These are phyloP conservation scores for Ophraella communa DNA, from an alignment of 2,888 invertebrate species.

Conservation along the genomic window DNA sequence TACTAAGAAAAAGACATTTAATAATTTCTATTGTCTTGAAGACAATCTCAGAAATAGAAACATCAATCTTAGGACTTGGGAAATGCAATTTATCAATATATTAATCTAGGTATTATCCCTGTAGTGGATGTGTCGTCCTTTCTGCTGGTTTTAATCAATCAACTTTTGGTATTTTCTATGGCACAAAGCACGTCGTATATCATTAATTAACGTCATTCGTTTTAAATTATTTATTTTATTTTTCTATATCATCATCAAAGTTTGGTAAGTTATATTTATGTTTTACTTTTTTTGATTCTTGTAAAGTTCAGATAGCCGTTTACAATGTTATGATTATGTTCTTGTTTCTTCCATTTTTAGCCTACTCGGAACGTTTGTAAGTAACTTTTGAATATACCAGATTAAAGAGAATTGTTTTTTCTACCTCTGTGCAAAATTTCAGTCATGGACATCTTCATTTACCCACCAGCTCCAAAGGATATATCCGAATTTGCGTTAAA, in stretches of 20 bases:
- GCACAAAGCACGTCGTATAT: constrained; percentile 21
- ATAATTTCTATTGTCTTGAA: no score
- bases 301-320: no score
- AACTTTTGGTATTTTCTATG: constrained; percentile 23
- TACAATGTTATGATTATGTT: no score
- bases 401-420: no score
- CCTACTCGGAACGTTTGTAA: no score
- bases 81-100: constrained; percentile 16
- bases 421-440: no score
- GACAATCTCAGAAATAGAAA: neutral
- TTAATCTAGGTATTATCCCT: constrained; percentile 9
- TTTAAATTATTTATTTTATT: constrained; percentile 24
- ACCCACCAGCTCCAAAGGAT: no score
- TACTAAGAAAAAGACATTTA: no score
- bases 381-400: no score
- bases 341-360: no score
- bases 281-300: constrained; percentile 11
- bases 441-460: no score
- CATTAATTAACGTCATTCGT: constrained; percentile 33
- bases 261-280: constrained; percentile 15
- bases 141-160: constrained; percentile 34
- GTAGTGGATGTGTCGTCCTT: constrained; percentile 24
- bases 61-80: neutral
- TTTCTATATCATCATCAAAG: constrained; percentile 20
- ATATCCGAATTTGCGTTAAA: no score